phyloP scores from a whole-genome alignment of 2,888 invertebrate species.

The Antheraea assamensis region DNA sequence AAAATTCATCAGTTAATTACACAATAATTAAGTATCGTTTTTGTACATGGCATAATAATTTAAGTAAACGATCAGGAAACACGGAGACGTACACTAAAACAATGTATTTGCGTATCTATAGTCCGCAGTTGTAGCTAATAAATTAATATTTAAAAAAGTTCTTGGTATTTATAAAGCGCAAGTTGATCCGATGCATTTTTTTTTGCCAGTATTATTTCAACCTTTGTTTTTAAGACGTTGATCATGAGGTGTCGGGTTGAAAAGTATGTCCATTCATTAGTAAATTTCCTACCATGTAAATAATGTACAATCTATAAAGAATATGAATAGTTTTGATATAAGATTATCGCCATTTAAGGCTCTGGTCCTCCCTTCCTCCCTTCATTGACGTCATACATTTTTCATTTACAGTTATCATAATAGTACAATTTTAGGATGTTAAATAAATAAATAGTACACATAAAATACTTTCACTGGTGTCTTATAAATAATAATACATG shows the following conservation, averaged over 20 bases:
- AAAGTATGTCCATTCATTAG: not conserved
- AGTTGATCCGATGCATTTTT: not conserved
- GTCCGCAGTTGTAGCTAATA: no score
- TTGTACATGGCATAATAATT: not conserved
- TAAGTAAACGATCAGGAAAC: not conserved
- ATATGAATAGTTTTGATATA: not conserved
- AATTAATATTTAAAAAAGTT: no score
- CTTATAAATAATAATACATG: constrained; percentile 2
- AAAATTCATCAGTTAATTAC: not conserved
- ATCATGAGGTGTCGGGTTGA: not conserved
- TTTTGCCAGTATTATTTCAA: not conserved
- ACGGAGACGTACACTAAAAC: not conserved
- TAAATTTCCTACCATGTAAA: not conserved
- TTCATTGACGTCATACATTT: not conserved
- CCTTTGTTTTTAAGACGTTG: not conserved
- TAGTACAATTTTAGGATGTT: not conserved
- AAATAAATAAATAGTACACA: not conserved
- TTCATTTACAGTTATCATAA: not conserved
- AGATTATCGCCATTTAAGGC: not conserved
- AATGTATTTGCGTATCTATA: not conserved
- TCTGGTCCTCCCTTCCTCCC: not conserved
- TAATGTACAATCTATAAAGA: not conserved
- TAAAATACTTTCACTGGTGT: constrained; percentile 8
- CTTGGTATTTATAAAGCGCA: no score
- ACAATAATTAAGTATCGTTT: not conserved